Evolutionary conservation across 1,140 invertebrate species (phyloP).

Genomic region (Leptopilina boulardi): DNA sequence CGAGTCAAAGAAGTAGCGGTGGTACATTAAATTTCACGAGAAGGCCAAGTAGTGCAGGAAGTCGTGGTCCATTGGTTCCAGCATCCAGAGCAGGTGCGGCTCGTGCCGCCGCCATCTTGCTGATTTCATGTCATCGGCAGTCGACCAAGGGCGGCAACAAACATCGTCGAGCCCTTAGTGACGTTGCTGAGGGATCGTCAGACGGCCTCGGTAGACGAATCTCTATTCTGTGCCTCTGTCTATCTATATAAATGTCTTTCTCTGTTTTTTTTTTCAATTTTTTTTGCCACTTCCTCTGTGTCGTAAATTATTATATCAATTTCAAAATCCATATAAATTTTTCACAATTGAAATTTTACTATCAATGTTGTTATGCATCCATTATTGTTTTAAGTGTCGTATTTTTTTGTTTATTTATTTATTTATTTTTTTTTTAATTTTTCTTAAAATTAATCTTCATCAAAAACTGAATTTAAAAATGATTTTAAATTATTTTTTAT

Average conservation of each 20-base stretch:
- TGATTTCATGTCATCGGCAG: conserved; percentile 89
- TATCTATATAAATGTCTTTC: conserved; percentile 38
- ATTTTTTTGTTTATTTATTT: too few species aligned
- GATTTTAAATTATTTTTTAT: too few species aligned
- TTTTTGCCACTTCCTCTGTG: conserved; percentile 54
- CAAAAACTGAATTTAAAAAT: too few species aligned
- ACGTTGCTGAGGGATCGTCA: conserved; percentile 77
- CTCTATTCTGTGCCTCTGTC: conserved; percentile 59
- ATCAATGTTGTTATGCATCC: conserved; percentile 45
- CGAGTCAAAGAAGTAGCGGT: conserved; percentile 80
- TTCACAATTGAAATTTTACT: too few species aligned
- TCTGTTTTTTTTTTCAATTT: conserved; percentile 3
- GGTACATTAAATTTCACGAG: conserved; percentile 80
- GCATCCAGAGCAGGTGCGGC: conserved; percentile 91
- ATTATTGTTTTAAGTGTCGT: conserved; percentile 47
- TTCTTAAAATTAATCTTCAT: too few species aligned
- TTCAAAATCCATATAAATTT: too few species aligned
- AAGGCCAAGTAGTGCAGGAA: conserved; percentile 79
- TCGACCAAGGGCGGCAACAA: conserved; percentile 72
- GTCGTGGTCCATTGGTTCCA: conserved; percentile 80
- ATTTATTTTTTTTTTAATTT: too few species aligned
- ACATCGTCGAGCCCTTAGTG: conserved; percentile 74
- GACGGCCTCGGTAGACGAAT: conserved; percentile 74
- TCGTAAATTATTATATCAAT: conserved; percentile 36
- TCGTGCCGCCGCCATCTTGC: conserved; percentile 91